Evolutionary conservation across 2,797 vertebrate genomes (phyloP).

Genomic region (Clarias laeviceps): DNA sequence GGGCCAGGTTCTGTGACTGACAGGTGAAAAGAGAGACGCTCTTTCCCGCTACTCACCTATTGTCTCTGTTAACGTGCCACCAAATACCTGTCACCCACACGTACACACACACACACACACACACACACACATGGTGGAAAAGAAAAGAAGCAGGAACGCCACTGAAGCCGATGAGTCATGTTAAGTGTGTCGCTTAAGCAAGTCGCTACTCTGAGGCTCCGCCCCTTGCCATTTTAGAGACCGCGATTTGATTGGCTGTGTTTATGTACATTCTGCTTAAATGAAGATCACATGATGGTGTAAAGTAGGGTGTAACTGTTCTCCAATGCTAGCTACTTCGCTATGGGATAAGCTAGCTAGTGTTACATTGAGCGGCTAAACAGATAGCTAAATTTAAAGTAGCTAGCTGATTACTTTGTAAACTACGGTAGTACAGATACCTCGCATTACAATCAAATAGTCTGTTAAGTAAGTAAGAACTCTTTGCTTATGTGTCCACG

Average conservation of each 20-base stretch:
- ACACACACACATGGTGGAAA: background rate
- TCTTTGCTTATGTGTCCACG: too few species aligned
- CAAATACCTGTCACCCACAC: slow-evolving; percentile 3
- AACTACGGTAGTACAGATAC: background rate
- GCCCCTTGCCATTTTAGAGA: background rate
- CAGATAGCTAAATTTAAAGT: background rate
- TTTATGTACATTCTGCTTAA: background rate
- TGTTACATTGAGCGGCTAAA: background rate
- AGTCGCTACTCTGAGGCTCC: background rate
- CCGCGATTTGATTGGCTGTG: background rate
- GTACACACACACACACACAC: slow-evolving; percentile 11
- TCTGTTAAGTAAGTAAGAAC: too few species aligned
- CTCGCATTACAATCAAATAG: background rate
- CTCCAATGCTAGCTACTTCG: background rate
- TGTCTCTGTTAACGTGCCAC: slow-evolving; percentile 28
- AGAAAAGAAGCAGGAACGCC: background rate
- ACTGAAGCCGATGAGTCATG: background rate
- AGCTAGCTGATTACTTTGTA: background rate
- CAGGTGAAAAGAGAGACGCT: slow-evolving; percentile 38
- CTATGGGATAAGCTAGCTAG: background rate
- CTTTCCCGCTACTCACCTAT: slow-evolving; percentile 23
- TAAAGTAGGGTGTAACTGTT: background rate
- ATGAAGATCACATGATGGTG: background rate
- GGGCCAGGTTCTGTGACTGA: slow-evolving; percentile 15
- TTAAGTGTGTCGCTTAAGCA: background rate